A percentile compares a stretch with the other conserved stretches of the same genome.
Evolutionary conservation across 2,797 vertebrate genomes (phyloP).

Genomic region (Notolepis coatsorum): DNA sequence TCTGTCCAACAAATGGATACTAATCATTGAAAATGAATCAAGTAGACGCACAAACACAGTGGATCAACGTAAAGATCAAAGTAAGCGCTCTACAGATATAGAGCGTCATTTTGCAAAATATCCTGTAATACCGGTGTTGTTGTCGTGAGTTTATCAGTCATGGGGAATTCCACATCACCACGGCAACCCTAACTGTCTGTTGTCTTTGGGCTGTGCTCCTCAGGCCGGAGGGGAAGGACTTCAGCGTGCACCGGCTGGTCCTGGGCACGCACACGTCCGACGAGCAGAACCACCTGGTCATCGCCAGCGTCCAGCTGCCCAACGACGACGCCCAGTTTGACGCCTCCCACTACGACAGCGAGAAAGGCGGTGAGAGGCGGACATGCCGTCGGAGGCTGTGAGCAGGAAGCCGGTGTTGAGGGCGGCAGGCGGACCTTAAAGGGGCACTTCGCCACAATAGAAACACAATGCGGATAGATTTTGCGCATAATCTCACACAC

Average conservation of each 20-base stretch:
- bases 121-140: background rate
- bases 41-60: no score
- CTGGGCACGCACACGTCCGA: slow-evolving; percentile 92
- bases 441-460: background rate
- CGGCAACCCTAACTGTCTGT: background rate
- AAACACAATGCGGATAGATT: no score
- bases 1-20: no score
- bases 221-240: slow-evolving; percentile 92
- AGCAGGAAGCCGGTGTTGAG: background rate
- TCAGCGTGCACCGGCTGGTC: slow-evolving; percentile 89
- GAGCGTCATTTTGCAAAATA: background rate
- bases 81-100: no score
- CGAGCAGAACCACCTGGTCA: slow-evolving; percentile 92
- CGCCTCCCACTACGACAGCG: slow-evolving; percentile 91
- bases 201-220: slow-evolving; percentile 30
- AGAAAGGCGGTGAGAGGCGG: slow-evolving; percentile 87
- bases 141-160: background rate
- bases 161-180: background rate
- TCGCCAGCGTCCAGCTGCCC: slow-evolving; percentile 91
- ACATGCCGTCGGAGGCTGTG: background rate
- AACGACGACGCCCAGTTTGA: slow-evolving; percentile 93
- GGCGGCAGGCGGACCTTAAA: background rate
- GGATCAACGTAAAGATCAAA: no score
- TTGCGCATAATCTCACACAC: no score
- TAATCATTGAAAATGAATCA: no score